Conservation (phyloP, 2,797 vertebrate species). For the Arrhamphus sclerolepis region DNA sequence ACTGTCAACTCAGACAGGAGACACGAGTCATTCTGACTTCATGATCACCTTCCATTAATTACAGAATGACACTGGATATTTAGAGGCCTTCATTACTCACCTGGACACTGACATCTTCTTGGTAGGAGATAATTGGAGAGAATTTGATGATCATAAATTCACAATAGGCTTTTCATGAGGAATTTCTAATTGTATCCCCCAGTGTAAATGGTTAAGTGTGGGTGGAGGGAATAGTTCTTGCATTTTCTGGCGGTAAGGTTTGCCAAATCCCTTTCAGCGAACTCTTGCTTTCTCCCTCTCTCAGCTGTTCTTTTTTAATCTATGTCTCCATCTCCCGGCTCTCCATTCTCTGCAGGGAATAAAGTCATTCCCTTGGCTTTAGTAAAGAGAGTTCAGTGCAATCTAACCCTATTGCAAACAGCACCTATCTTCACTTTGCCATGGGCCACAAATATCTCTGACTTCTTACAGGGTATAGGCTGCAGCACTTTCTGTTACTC, state of each 20-base stretch:
- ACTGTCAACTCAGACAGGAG: constrained; percentile 23
- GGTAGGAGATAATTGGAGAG: constrained; percentile 57
- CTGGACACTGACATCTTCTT: constrained; percentile 50
- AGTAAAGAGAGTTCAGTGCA: constrained; percentile 30
- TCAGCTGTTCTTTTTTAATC: constrained; percentile 48
- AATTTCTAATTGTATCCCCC: constrained; percentile 55
- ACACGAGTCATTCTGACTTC: constrained; percentile 18
- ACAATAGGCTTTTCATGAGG: constrained; percentile 45
- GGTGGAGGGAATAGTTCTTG: constrained; percentile 31
- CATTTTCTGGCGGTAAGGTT: constrained; percentile 12
- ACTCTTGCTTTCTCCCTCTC: constrained; percentile 32
- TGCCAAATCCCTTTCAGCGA: constrained; percentile 37
- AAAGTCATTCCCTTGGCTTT: constrained; percentile 43
- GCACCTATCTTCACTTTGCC: constrained; percentile 43
- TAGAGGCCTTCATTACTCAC: constrained; percentile 57
- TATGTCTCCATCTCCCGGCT: constrained; percentile 33
- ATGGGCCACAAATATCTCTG: constrained; percentile 27
- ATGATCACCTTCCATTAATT: constrained; percentile 51
- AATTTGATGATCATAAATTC: constrained; percentile 66
- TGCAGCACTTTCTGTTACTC: constrained; percentile 11
- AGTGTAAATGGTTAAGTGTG: constrained; percentile 53
- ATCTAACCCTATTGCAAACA: constrained; percentile 48
- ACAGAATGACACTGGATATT: constrained; percentile 46
- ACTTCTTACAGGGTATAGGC: constrained; percentile 21
- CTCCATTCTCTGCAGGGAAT: constrained; percentile 36